These are phyloP conservation scores for Clarias platycephalus DNA, from an alignment of 2,797 vertebrate genomes.

Conservation along the genomic window DNA sequence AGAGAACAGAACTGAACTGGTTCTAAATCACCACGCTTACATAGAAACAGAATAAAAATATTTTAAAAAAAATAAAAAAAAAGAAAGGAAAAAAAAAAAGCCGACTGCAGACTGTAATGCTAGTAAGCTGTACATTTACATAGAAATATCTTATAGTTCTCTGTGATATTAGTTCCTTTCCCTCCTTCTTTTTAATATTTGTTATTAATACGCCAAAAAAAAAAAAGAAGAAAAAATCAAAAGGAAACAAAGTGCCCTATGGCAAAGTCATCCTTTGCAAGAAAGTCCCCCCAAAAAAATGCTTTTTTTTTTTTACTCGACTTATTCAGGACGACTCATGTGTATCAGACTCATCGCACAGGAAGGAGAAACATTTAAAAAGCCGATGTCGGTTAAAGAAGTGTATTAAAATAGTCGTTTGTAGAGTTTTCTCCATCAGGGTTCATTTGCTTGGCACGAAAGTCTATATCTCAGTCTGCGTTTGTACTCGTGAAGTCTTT, in stretches of 20 bases:
- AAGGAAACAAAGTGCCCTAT: slow-evolving; percentile 71
- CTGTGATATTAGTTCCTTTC: slow-evolving; percentile 86
- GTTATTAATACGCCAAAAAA: slow-evolving; percentile 89
- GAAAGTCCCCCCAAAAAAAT: slow-evolving; percentile 63
- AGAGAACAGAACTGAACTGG: slow-evolving; percentile 61
- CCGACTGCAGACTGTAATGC: slow-evolving; percentile 87
- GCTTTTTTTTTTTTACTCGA: slow-evolving; percentile 56
- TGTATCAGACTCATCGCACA: slow-evolving; percentile 75
- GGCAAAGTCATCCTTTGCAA: slow-evolving; percentile 83
- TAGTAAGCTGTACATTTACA: slow-evolving; percentile 99
- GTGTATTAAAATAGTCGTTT: slow-evolving; percentile 82
- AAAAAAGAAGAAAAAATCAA: slow-evolving; percentile 71
- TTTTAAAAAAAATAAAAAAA: no score
- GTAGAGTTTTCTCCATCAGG: slow-evolving; percentile 55
- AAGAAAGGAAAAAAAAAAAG: slow-evolving; percentile 79
- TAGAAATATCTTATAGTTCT: slow-evolving; percentile 91
- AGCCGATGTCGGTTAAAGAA: slow-evolving; percentile 78
- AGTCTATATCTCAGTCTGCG: slow-evolving; percentile 57
- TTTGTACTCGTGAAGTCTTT: slow-evolving; percentile 31
- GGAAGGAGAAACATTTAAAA: slow-evolving; percentile 78
- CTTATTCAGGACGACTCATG: slow-evolving; percentile 65
- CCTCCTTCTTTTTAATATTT: slow-evolving; percentile 77
- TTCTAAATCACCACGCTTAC: slow-evolving; percentile 75
- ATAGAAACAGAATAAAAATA: slow-evolving; percentile 71
- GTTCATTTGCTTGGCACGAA: slow-evolving; percentile 52